Percentiles rank a stretch among this genome's conserved stretches.
Evolutionary conservation across 2,113 vertebrate genomes (phyloP).

Genomic region (Pedetes capensis): DNA sequence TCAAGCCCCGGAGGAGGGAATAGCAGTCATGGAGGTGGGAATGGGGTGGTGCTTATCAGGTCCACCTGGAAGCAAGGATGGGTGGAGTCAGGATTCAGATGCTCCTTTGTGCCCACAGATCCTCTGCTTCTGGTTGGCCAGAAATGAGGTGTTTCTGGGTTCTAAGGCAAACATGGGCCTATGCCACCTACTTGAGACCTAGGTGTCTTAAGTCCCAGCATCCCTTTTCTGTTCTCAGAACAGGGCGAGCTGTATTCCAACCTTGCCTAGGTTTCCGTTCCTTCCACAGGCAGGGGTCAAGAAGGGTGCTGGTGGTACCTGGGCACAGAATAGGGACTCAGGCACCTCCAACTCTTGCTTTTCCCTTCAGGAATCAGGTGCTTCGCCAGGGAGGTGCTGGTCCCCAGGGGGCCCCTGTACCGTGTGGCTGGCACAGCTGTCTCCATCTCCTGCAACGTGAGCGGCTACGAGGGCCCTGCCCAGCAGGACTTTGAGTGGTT

Average conservation of each 20-base stretch:
- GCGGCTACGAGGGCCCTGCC: conserved; percentile 85
- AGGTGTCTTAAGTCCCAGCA: background rate
- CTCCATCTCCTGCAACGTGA: conserved; percentile 87
- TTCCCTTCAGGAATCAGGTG: conserved; percentile 71
- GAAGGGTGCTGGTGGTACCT: background rate
- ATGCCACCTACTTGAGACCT: background rate
- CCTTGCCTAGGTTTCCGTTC: background rate
- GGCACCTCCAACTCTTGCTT: background rate
- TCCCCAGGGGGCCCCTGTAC: conserved; percentile 88
- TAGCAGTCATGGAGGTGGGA: background rate
- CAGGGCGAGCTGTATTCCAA: background rate
- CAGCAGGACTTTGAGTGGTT: conserved; percentile 93
- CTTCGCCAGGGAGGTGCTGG: conserved; percentile 84
- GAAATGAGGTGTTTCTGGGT: background rate
- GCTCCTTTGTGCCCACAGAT: background rate
- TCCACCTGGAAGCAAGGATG: background rate
- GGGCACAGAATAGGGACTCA: background rate
- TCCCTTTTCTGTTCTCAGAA: background rate
- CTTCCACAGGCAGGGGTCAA: background rate
- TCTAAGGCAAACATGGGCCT: background rate
- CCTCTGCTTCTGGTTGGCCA: background rate
- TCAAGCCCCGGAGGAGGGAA: background rate
- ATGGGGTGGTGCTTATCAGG: background rate
- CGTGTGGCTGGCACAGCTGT: conserved; percentile 88
- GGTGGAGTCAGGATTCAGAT: background rate